Evolutionary conservation across 2,113 vertebrate genomes (phyloP).

Genomic region (Dipodomys ordii): DNA sequence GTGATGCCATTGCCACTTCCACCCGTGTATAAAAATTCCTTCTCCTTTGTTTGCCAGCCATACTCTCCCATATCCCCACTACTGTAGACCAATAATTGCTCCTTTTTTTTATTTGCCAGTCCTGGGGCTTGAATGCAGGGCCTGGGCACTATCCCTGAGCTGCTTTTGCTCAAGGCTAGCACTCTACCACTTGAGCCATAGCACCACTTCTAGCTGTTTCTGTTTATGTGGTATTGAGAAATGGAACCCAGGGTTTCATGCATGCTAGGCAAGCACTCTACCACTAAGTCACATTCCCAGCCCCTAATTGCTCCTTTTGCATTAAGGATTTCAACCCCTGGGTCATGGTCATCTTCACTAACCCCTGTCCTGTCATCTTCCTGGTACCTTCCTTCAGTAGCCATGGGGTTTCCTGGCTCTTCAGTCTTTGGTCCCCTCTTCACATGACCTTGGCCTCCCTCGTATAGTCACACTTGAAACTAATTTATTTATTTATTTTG

Average conservation of each 20-base stretch:
- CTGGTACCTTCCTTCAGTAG: not conserved
- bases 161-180: no score
- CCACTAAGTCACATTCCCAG: no score
- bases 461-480: not conserved
- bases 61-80: not conserved
- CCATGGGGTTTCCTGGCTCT: not conserved
- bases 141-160: no score
- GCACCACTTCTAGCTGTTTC: no score
- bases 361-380: not conserved
- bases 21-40: not conserved
- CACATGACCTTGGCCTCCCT: not conserved
- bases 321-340: not conserved
- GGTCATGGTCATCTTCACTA: not conserved
- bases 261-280: no score
- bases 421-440: slow-evolving; percentile 1
- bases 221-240: no score
- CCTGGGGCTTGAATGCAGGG: no score
- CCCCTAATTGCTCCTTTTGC: not conserved
- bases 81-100: not conserved
- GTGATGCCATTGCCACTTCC: not conserved
- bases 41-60: not conserved
- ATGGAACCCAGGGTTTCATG: no score
- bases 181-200: no score
- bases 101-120: not conserved
- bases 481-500: not conserved